These are phyloP conservation scores for Lanistes nyassanus DNA, from an alignment of 1,140 invertebrate genomes.

Conservation along the genomic window DNA sequence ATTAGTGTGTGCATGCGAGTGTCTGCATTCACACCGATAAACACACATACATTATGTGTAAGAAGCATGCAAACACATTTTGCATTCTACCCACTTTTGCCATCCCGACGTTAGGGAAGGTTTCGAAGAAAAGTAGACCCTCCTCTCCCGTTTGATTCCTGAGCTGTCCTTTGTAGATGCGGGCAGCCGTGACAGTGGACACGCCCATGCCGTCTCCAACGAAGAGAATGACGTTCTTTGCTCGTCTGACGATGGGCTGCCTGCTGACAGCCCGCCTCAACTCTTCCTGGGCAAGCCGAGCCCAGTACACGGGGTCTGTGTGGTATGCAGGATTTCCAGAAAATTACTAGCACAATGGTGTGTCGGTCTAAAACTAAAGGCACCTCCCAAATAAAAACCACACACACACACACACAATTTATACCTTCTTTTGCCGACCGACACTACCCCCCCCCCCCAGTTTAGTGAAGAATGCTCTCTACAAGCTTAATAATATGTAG, in stretches of 20 bases:
- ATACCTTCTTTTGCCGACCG: no score
- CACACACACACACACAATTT: no score
- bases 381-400: no score
- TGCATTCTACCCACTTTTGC: constrained; percentile 72
- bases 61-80: neutral
- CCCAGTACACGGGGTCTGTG: constrained; percentile 39
- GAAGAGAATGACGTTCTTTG: constrained; percentile 93
- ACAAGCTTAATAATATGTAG: no score
- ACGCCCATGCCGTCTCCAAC: constrained; percentile 95
- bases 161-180: constrained; percentile 78
- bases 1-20: neutral
- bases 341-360: no score
- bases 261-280: constrained; percentile 26
- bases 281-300: constrained; percentile 25
- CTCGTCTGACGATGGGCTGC: constrained; percentile 57
- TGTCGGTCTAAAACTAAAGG: no score
- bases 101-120: constrained; percentile 78
- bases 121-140: constrained; percentile 79
- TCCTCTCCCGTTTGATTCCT: constrained; percentile 46
- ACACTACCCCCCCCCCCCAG: no score
- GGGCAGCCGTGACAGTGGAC: constrained; percentile 84
- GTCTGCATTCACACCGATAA: neutral
- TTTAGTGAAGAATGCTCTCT: no score
- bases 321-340: neutral
- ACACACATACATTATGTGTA: neutral